A percentile compares a stretch with the other conserved stretches of the same genome.
These are phyloP conservation scores for Perccottus glenii DNA, from an alignment of 2,113 vertebrate genomes.

Conservation along the genomic window DNA sequence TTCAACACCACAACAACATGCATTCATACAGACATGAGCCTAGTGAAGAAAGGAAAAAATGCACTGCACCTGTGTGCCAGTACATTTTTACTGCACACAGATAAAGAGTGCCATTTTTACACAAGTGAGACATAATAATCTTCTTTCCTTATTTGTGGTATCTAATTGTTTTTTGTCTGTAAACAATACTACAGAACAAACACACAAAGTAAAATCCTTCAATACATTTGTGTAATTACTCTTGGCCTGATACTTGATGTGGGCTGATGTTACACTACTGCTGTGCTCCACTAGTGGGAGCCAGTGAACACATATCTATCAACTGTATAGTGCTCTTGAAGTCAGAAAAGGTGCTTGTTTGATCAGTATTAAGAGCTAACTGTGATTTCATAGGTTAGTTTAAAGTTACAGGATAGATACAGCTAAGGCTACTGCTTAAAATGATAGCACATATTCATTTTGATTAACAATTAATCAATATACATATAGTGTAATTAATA, in stretches of 20 bases:
- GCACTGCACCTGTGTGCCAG: constrained; percentile 31
- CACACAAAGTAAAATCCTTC: not conserved
- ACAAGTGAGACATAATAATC: not conserved
- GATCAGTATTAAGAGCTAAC: constrained; percentile 65
- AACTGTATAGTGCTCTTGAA: constrained; percentile 16
- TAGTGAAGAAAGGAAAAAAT: constrained; percentile 32
- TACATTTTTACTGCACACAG: constrained; percentile 1
- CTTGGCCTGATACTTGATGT: not conserved
- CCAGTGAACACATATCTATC: constrained; percentile 62
- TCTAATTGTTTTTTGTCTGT: no score
- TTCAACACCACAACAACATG: constrained; percentile 36
- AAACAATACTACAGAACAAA: not conserved
- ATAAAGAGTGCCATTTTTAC: not conserved
- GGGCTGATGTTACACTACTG: constrained; percentile 18
- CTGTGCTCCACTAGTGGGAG: constrained; percentile 75
- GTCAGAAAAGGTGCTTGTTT: constrained; percentile 51
- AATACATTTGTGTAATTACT: not conserved
- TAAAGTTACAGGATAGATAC: constrained; percentile 67
- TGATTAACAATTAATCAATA: not conserved
- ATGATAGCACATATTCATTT: constrained; percentile 21
- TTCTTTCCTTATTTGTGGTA: not conserved
- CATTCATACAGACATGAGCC: constrained; percentile 22
- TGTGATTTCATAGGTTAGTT: constrained; percentile 72
- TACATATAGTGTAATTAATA: no score
- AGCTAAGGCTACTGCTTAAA: constrained; percentile 61